These are phyloP conservation scores for Rhingia rostrata DNA, from an alignment of 2,888 invertebrate species.

Conservation along the genomic window DNA sequence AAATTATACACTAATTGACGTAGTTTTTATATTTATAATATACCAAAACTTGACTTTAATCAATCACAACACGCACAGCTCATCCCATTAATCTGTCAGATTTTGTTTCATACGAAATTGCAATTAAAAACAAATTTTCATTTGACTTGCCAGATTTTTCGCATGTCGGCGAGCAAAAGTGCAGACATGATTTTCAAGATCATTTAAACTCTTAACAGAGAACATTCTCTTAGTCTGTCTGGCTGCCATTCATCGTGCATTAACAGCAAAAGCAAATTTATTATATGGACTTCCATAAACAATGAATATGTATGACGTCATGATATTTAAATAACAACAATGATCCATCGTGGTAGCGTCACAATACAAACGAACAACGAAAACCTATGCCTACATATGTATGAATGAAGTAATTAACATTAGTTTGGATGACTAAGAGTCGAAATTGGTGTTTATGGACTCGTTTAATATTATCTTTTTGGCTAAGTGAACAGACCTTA, in stretches of 20 bases:
- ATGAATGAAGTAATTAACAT: background rate
- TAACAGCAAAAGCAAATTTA: background rate
- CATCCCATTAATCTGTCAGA: slow-evolving; percentile 24
- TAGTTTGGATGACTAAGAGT: slow-evolving; percentile 1
- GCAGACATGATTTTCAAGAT: slow-evolving; percentile 19
- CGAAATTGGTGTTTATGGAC: background rate
- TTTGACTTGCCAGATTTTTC: background rate
- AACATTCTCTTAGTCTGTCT: slow-evolving; percentile 5
- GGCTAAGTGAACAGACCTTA: background rate
- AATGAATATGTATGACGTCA: slow-evolving; percentile 16
- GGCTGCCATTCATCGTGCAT: slow-evolving; percentile 1
- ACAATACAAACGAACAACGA: background rate
- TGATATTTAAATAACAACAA: background rate
- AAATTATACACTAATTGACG: slow-evolving; percentile 12
- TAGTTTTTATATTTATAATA: slow-evolving; percentile 3
- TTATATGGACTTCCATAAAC: background rate
- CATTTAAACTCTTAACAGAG: slow-evolving; percentile 7
- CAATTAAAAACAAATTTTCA: slow-evolving; percentile 22
- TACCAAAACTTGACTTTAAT: slow-evolving; percentile 21
- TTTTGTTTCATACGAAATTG: slow-evolving; percentile 6
- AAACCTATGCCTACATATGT: no score
- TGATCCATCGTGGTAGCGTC: background rate
- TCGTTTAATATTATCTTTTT: background rate
- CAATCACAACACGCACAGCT: slow-evolving; percentile 11
- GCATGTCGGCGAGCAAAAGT: background rate